Conservation (phyloP, 64 coral and sea anemone species). For the Pocillopora damicornis region DNA sequence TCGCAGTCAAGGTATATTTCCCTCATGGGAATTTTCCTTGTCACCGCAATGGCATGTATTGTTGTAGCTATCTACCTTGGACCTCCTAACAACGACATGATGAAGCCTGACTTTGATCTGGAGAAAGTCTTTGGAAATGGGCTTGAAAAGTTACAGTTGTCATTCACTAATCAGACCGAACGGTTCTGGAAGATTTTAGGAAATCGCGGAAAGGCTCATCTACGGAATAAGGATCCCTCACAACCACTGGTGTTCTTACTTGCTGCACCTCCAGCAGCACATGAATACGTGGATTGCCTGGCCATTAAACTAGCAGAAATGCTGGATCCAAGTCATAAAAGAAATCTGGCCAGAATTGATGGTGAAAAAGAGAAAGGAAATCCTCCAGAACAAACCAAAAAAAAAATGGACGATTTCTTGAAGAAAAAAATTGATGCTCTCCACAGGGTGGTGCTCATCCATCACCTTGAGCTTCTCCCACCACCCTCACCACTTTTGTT, state of each 20-base stretch:
- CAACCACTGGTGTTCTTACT: conserved; percentile 79
- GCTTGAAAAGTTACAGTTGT: conserved; percentile 8
- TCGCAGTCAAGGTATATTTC: not conserved
- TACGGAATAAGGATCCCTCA: conserved; percentile 9
- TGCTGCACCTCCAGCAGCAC: conserved; percentile 48
- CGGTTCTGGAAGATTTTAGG: conserved; percentile 62
- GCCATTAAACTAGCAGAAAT: conserved; percentile 57
- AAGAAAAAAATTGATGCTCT: conserved; percentile 22
- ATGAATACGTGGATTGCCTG: conserved; percentile 52
- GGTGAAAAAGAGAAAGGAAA: not conserved
- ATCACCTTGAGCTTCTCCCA: conserved; percentile 66
- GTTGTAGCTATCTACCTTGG: not conserved
- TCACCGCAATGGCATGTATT: not conserved
- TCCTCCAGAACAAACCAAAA: conserved; percentile 39
- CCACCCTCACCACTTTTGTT: conserved; percentile 75
- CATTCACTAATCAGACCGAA: conserved; percentile 60
- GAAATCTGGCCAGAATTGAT: conserved; percentile 32
- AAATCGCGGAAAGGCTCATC: conserved; percentile 52
- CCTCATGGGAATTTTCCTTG: not conserved
- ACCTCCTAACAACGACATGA: not conserved
- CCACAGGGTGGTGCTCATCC: conserved; percentile 44
- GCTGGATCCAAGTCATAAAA: conserved; percentile 43
- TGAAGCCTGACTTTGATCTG: not conserved
- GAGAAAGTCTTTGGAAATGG: conserved; percentile 38
- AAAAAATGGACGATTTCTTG: conserved; percentile 38